Evolutionary conservation across 2,113 vertebrate genomes (phyloP).

Genomic region (Lamprologus ornatipinnis): DNA sequence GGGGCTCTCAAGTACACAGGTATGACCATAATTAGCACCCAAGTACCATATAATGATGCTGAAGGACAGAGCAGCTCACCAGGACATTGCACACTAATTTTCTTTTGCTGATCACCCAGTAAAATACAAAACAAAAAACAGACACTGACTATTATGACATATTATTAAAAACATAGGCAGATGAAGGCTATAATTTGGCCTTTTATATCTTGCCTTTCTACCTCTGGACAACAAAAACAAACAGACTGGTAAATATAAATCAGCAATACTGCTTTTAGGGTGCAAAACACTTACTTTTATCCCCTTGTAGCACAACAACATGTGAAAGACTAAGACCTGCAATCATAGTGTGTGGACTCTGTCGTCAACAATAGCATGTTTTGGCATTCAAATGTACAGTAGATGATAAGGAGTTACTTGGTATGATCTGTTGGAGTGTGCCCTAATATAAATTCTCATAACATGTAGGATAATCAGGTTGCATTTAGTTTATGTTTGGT

Average conservation of each 20-base stretch:
- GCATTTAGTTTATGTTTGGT: background rate
- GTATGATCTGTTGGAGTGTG: background rate
- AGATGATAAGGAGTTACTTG: background rate
- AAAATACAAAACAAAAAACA: background rate
- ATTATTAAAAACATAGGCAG: background rate
- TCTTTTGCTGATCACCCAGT: background rate
- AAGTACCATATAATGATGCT: background rate
- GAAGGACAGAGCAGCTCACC: background rate
- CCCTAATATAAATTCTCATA: background rate
- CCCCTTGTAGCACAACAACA: background rate
- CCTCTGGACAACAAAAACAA: background rate
- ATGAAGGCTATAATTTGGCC: background rate
- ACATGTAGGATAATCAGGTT: background rate
- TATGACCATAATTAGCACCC: background rate
- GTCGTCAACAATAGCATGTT: background rate
- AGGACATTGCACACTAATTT: background rate
- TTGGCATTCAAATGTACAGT: background rate
- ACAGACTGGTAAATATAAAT: background rate
- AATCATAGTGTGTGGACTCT: background rate
- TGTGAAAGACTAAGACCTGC: background rate
- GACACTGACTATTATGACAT: background rate
- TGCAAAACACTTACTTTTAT: background rate
- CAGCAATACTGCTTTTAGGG: background rate
- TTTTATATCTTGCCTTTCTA: background rate
- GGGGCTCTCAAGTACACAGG: background rate